Evolutionary conservation across 1,140 invertebrate genomes (phyloP).

Genomic region (Lysiphlebus fabarum): DNA sequence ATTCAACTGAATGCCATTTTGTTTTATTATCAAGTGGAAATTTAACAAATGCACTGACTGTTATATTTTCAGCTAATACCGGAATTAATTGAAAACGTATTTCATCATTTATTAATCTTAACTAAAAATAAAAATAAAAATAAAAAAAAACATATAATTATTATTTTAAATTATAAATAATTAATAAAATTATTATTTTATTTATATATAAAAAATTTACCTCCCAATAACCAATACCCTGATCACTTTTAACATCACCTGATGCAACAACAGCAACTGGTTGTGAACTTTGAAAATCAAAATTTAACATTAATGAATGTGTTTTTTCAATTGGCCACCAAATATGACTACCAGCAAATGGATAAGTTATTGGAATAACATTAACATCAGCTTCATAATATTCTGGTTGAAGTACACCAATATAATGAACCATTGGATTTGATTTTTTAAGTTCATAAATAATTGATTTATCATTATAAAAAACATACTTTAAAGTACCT

Average conservation of each 20-base stretch:
- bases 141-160: constrained; percentile 16
- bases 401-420: constrained; percentile 75
- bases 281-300: constrained; percentile 85
- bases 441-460: constrained; percentile 80
- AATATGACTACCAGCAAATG: constrained; percentile 83
- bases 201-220: constrained; percentile 62
- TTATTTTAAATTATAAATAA: too few relatives aligned
- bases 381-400: constrained; percentile 80
- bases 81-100: constrained; percentile 76
- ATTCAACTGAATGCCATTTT: constrained; percentile 74
- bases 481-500: constrained; percentile 86
- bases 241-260: constrained; percentile 68
- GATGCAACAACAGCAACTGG: constrained; percentile 81
- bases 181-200: constrained; percentile 13
- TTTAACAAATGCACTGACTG: constrained; percentile 73
- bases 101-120: constrained; percentile 75
- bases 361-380: constrained; percentile 88
- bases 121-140: constrained; percentile 57
- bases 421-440: constrained; percentile 80
- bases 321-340: constrained; percentile 75
- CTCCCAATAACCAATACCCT: constrained; percentile 81
- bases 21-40: constrained; percentile 66
- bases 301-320: constrained; percentile 72
- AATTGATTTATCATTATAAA: constrained; percentile 88
- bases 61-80: constrained; percentile 68